Conservation (phyloP, 1,140 invertebrate species). For the Musca domestica region DNA sequence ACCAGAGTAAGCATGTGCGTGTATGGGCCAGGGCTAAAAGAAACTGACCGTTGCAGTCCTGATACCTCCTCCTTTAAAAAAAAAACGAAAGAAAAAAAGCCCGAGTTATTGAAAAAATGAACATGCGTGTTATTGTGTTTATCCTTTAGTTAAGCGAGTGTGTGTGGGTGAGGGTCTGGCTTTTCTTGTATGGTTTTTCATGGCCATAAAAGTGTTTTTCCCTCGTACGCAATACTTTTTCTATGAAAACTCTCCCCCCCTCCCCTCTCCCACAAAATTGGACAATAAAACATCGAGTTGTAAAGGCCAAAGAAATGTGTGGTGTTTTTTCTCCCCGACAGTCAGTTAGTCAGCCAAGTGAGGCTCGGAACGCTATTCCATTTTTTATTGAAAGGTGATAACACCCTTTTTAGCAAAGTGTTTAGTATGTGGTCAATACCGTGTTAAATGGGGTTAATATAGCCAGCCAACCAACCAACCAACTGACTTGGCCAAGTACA, state of each 20-base stretch:
- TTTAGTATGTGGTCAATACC: constrained; percentile 29
- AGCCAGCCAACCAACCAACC: not conserved
- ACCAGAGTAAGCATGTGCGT: no score
- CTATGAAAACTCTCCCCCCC: not conserved
- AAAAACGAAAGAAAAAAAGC: no score
- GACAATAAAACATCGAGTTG: not conserved
- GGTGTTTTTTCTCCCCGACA: not conserved
- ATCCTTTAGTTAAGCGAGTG: no score
- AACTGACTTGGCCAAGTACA: no score
- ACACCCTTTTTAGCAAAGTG: constrained; percentile 28
- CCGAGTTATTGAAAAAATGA: constrained; percentile 1
- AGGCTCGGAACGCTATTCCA: not conserved
- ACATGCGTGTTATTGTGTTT: constrained; percentile 16
- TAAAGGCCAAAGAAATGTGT: not conserved
- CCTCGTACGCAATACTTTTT: not conserved
- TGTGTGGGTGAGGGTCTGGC: not conserved
- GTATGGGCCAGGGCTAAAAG: no score
- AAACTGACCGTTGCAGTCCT: no score
- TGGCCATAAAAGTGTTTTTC: not conserved
- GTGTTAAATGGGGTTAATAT: constrained; percentile 29
- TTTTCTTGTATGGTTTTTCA: not conserved
- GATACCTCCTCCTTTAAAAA: no score
- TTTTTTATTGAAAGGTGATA: constrained; percentile 29
- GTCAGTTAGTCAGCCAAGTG: not conserved
- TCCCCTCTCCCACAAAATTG: not conserved